phyloP scores from a whole-genome alignment of 1,140 invertebrate species.

The Drosophila neocordata region DNA sequence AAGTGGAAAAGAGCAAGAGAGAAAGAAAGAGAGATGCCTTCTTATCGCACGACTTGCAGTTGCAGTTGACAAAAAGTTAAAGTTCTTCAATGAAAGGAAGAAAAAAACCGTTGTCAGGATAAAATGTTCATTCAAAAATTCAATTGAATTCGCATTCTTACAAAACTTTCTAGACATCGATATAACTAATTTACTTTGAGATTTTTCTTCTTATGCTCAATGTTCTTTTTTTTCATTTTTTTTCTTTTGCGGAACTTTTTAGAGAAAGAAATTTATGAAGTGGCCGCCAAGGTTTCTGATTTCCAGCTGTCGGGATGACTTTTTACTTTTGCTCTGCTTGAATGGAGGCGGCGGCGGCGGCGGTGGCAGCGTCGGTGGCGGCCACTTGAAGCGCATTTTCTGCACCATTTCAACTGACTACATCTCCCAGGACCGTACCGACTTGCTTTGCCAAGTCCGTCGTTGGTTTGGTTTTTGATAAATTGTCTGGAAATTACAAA shows the following conservation, averaged over 20 bases:
- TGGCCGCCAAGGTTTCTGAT: slow-evolving; percentile 11
- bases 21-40: neutral
- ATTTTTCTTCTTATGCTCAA: neutral
- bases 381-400: slow-evolving; percentile 68
- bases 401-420: slow-evolving; percentile 70
- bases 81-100: neutral
- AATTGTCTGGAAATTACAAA: slow-evolving; percentile 81
- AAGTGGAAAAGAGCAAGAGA: neutral
- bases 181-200: slow-evolving; percentile 16
- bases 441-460: slow-evolving; percentile 20
- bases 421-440: neutral
- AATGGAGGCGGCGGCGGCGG: slow-evolving; percentile 20
- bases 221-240: neutral
- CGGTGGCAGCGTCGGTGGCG: slow-evolving; percentile 33
- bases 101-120: neutral
- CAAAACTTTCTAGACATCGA: slow-evolving; percentile 18
- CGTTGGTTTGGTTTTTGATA: slow-evolving; percentile 63
- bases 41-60: slow-evolving; percentile 2
- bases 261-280: slow-evolving; percentile 18
- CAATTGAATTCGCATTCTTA: slow-evolving; percentile 10
- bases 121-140: slow-evolving; percentile 11
- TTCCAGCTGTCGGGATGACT: slow-evolving; percentile 14
- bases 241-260: neutral
- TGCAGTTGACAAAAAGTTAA: slow-evolving; percentile 13
- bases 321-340: slow-evolving; percentile 35